Evolutionary conservation across 92 coral and sea anemone species (phyloP).

Genomic region (Desmophyllum pertusum): DNA sequence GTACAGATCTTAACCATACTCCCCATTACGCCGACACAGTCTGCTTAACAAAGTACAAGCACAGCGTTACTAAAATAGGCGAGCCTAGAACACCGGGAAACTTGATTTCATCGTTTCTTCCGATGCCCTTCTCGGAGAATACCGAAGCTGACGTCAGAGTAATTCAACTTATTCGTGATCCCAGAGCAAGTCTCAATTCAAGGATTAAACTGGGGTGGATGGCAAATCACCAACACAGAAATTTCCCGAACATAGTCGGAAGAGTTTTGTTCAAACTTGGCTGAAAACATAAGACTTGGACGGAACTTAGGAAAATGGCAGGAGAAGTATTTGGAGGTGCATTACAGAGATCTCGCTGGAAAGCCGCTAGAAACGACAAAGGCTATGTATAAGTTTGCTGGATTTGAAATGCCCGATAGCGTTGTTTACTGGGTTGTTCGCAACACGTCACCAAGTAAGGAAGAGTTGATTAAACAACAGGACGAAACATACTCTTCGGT

Average conservation of each 20-base stretch:
- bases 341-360: slow-evolving; percentile 36
- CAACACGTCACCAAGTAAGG: slow-evolving; percentile 41
- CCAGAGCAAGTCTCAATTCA: slow-evolving; percentile 35
- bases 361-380: slow-evolving; percentile 25
- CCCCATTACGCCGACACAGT: slow-evolving; percentile 8
- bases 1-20: too few species aligned
- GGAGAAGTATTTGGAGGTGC: slow-evolving; percentile 35
- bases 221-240: slow-evolving; percentile 33
- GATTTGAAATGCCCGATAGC: slow-evolving; percentile 29
- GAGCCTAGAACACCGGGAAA: slow-evolving; percentile 32
- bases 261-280: slow-evolving; percentile 6
- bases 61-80: slow-evolving; percentile 47
- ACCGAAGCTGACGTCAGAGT: slow-evolving; percentile 38
- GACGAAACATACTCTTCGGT: slow-evolving; percentile 18
- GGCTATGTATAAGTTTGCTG: slow-evolving; percentile 34
- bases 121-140: slow-evolving; percentile 26
- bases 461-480: neutral
- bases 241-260: too few species aligned
- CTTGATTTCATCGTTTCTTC: too few species aligned
- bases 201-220: slow-evolving; percentile 40
- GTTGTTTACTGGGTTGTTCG: slow-evolving; percentile 30
- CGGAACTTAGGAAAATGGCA: slow-evolving; percentile 9
- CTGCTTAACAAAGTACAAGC: slow-evolving; percentile 22
- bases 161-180: slow-evolving; percentile 47
- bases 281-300: slow-evolving; percentile 30